A percentile compares a stretch with the other conserved stretches of the same genome.
phyloP scores from a whole-genome alignment of 2,888 invertebrate species.

The Patella caerulea region DNA sequence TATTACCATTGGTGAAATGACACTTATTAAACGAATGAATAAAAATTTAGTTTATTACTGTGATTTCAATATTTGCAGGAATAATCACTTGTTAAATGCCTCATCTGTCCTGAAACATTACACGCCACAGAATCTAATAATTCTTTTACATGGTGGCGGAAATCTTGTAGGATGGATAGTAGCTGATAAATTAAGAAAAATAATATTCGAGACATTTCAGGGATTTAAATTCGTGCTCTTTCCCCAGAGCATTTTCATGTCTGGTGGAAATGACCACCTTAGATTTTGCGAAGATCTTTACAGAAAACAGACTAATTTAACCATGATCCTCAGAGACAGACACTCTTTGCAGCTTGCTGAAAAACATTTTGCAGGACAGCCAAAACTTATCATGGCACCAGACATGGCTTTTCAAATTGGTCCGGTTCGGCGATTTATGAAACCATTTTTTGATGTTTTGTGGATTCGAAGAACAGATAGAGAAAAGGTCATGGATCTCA shows the following conservation, averaged over 20 bases:
- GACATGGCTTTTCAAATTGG: constrained; percentile 43
- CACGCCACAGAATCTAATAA: constrained; percentile 26
- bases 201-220: background rate
- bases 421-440: constrained; percentile 25
- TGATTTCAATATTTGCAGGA: background rate
- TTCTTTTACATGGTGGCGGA: constrained; percentile 44
- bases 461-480: constrained; percentile 35
- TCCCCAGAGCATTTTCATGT: background rate
- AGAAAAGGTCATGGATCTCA: constrained; percentile 27
- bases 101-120: background rate
- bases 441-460: constrained; percentile 36
- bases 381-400: constrained; percentile 30
- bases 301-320: background rate
- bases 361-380: constrained; percentile 18
- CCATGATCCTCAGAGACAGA: background rate
- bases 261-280: background rate
- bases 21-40: constrained; percentile 24
- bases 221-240: background rate
- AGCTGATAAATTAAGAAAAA: background rate
- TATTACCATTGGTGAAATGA: constrained; percentile 36
- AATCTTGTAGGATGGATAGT: constrained; percentile 21
- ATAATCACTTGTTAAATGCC: background rate
- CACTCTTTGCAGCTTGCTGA: constrained; percentile 16
- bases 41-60: constrained; percentile 27
- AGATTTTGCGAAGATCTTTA: background rate